Base-by-base conservation (phyloP, 1,140 invertebrate species). In the Diabrotica undecimpunctata region DNA sequence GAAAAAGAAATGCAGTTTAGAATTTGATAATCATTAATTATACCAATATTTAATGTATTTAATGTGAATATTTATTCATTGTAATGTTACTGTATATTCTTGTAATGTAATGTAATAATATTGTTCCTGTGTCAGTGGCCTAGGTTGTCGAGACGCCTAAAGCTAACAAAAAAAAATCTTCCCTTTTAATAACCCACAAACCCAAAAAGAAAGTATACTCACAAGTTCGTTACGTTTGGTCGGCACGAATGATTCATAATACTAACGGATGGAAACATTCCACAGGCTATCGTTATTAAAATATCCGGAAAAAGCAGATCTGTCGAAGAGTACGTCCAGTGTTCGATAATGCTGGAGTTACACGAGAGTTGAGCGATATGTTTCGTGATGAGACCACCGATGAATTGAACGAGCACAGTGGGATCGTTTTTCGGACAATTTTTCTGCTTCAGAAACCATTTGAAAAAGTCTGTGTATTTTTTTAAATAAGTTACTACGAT, bases 231-330 rank as follows among this genome's bases (percentile, higher is more conserved):
- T 62, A 94, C 89, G 74, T 89, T 91, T 7, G 93, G 88, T 77
- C 92, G 86, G 77, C 94, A 96, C 10, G 92, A 92, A 81, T 96
- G 94, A 79, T 96, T 96, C 87, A 95, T 90, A 81, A 95, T 88
- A 74, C 91, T 92, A 8, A 90, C 88, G n/a, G 91, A 89, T 0
- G 92, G 91, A 81, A 92, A 96, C 74, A 95, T 92, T 0, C 90
- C 94, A 36, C 90, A 91, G 9, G 90, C 92, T 50, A 92, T 80
- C 50, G 88, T 82, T n/a, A 85, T 81, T 74, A 91, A 83, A 57
- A 79, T 71, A 55, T 70, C 64, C 9, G 70, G 72, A 51, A 75
- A 72, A 6, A 71, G 38, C 12, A 72, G 38, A 66, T 74, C 72
- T 25, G 64, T 65, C 38, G 72, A 65, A n/a, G 66, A 68, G 50